Evolutionary conservation across 2,797 vertebrate species (phyloP).

Genomic region (Odontamblyopus lacepedii): DNA sequence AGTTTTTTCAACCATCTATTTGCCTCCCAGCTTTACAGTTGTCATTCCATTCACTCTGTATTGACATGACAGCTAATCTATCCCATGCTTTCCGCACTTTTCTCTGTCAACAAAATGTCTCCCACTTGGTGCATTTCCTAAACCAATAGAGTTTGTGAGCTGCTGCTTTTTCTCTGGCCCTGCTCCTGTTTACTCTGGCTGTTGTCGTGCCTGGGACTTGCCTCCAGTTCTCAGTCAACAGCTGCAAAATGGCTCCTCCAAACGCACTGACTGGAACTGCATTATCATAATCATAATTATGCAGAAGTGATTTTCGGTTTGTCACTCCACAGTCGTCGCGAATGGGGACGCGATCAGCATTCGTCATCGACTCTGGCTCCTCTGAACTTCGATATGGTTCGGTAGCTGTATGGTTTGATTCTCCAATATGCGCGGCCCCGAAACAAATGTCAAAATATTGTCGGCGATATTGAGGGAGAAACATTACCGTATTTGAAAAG

Average conservation of each 20-base stretch:
- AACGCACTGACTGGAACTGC: slow-evolving; percentile 54
- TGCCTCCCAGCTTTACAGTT: neutral
- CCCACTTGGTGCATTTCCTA: neutral
- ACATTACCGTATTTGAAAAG: neutral
- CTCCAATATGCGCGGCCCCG: neutral
- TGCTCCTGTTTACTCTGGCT: neutral
- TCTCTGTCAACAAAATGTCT: neutral
- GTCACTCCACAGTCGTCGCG: slow-evolving; percentile 26
- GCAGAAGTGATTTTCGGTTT: slow-evolving; percentile 48
- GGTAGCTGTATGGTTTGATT: neutral
- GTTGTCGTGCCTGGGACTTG: slow-evolving; percentile 39
- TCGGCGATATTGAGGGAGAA: neutral
- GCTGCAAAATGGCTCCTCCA: slow-evolving; percentile 67
- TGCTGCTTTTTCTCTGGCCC: neutral
- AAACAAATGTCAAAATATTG: neutral
- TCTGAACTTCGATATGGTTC: slow-evolving; percentile 11
- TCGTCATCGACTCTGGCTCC: neutral
- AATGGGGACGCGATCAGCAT: slow-evolving; percentile 25
- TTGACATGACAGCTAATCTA: neutral
- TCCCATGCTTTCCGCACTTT: neutral
- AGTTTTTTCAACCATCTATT: neutral
- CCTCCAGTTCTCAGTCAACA: slow-evolving; percentile 41
- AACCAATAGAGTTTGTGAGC: neutral
- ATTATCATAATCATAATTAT: slow-evolving; percentile 50
- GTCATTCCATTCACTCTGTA: neutral